phyloP scores from a whole-genome alignment of 2,888 invertebrate genomes.

The Eretmocerus hayati region DNA sequence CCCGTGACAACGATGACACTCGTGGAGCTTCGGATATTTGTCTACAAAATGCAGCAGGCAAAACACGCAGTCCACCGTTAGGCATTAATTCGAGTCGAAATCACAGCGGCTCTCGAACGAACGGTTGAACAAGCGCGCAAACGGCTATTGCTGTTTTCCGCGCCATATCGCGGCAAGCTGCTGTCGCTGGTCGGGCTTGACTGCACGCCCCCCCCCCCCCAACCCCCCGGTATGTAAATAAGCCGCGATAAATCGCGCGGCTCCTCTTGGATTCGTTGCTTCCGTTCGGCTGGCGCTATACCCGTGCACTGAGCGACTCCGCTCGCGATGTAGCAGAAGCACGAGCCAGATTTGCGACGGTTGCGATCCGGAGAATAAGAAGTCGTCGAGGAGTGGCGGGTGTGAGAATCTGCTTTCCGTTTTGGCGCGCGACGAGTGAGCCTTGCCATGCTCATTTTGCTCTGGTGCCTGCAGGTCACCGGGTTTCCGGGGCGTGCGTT shows the following conservation, averaged over 20 bases:
- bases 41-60: too few species aligned
- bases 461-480: background rate
- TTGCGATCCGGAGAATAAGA: too few species aligned
- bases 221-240: slow-evolving; percentile 21
- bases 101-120: too few species aligned
- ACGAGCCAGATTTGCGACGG: background rate
- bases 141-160: too few species aligned
- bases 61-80: too few species aligned
- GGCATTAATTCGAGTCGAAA: too few species aligned
- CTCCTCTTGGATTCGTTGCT: slow-evolving; percentile 41
- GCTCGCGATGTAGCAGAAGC: background rate
- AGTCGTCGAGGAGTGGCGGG: background rate
- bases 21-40: too few species aligned
- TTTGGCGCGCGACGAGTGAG: slow-evolving; percentile 36
- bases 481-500: background rate
- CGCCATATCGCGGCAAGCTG: too few species aligned
- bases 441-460: background rate
- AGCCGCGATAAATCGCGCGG: slow-evolving; percentile 37
- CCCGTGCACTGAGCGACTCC: background rate
- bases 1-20: too few species aligned
- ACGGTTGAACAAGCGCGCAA: too few species aligned
- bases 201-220: too few species aligned
- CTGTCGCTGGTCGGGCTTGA: too few species aligned
- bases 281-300: slow-evolving; percentile 39
- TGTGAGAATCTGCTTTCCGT: slow-evolving; percentile 25